Evolutionary conservation across 2,797 vertebrate genomes (phyloP).

Genomic region (Lutjanus argentimaculatus): DNA sequence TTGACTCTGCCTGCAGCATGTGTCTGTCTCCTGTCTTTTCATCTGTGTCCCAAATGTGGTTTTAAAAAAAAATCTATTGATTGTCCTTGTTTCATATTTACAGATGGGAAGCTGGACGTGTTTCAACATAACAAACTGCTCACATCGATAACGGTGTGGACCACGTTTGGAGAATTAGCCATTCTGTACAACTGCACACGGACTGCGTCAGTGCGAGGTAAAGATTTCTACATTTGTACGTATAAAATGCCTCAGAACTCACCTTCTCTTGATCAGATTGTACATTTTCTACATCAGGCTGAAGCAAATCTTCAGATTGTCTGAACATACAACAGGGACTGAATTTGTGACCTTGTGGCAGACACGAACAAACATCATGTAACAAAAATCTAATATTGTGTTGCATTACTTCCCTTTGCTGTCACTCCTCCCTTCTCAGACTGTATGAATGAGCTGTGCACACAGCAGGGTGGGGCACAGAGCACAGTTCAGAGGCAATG

Average conservation of each 20-base stretch:
- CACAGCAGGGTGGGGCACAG: background rate
- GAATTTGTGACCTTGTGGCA: background rate
- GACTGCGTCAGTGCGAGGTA: constrained; percentile 95
- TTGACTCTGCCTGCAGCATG: background rate
- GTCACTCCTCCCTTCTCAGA: background rate
- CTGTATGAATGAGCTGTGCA: background rate
- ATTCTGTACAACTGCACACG: constrained; percentile 96
- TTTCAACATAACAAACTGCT: constrained; percentile 92
- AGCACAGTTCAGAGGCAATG: background rate
- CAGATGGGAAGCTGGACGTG: constrained; percentile 94
- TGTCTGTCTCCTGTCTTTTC: background rate
- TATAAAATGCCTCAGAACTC: background rate
- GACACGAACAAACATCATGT: background rate
- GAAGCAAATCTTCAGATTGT: background rate
- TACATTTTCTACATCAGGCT: background rate
- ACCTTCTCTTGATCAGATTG: background rate
- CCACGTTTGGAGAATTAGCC: constrained; percentile 94
- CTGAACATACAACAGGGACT: background rate
- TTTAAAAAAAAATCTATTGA: constrained; percentile 38
- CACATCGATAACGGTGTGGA: constrained; percentile 91
- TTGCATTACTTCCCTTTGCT: background rate
- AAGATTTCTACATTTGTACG: background rate
- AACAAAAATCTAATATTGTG: background rate
- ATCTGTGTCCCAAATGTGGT: constrained; percentile 19
- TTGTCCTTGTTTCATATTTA: constrained; percentile 61